Percentiles rank a stretch among this genome's conserved stretches.
phyloP scores from a whole-genome alignment of 2,113 vertebrate genomes.

The Periophthalmus modestus region DNA sequence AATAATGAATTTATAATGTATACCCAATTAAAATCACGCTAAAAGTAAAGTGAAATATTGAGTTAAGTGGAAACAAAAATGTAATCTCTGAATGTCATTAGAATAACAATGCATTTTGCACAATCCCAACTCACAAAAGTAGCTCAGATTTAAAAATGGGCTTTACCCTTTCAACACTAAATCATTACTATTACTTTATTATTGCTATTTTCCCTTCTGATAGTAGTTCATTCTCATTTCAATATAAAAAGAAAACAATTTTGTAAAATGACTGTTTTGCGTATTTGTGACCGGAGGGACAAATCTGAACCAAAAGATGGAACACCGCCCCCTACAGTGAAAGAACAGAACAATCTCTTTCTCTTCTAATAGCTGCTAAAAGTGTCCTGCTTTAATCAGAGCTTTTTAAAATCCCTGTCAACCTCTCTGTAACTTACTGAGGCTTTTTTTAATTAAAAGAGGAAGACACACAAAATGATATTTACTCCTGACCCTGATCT shows the following conservation, averaged over 20 bases:
- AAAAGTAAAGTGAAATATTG: no score
- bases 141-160: no score
- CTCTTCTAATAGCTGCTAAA: slow-evolving; percentile 29
- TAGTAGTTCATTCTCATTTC: neutral
- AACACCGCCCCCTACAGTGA: slow-evolving; percentile 6
- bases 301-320: slow-evolving; percentile 1
- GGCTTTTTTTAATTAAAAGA: slow-evolving; percentile 48
- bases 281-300: neutral
- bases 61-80: no score
- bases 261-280: neutral
- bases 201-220: no score
- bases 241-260: neutral
- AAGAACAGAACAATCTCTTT: slow-evolving; percentile 40
- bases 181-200: no score
- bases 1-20: no score
- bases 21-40: no score
- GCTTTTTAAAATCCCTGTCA: slow-evolving; percentile 48
- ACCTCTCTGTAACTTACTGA: slow-evolving; percentile 43
- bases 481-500: slow-evolving; percentile 36
- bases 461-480: slow-evolving; percentile 41
- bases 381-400: slow-evolving; percentile 45
- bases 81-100: no score
- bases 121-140: no score
- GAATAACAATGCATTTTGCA: no score
- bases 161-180: no score